Evolutionary conservation across 1,140 invertebrate species (phyloP), one percentile per base, ranked within the genome.

Genomic region (Medauroidea extradentata): DNA sequence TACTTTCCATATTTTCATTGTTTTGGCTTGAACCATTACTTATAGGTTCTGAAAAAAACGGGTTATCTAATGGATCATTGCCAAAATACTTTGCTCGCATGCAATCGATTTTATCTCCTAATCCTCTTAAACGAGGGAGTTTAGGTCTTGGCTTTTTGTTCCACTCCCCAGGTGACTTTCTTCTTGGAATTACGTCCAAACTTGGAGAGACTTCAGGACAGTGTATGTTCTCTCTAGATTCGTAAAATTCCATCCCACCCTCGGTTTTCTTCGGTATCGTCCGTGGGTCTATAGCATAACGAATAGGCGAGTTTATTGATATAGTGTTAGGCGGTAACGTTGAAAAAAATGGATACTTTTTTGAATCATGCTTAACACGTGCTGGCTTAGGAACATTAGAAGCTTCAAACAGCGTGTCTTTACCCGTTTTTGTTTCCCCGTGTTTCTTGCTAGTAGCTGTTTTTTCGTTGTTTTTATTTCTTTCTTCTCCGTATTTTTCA

Each of bases 71-170:
- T 2, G 87, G 88, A 71, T 88, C 80, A 44, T 79, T 72, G 41
- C 85, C 88, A 66, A 89, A 89, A 73, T 84, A 89, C 75, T 86
- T 87, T 3, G 74, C 74, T 7, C 23, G 25, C 72, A 85, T 83
- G 67, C 88, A 90, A 60, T 86, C 82, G n/a, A 90, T 81, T 74
- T 84, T 85, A 62, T 88, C 83, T 3, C 86, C 86, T 9, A 89
- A 71, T 11, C 81, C 82, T 46, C 60, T 61, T 11, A 84, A 63
- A 57, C 78, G 72, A 5, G 77, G 76, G 2, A 66, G 43, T 63
- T 68, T 68, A 3, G 59, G 69, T 3, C 65, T 72, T 74, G 53
- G 59, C 42, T 76, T 69, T 2, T 56, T 8, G 70, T 63, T 56
- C 65, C 65, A 67, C 57, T 67, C 63, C 0, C 69, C 68, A 18